Evolutionary conservation across 2,888 invertebrate species (phyloP).

Genomic region (Tipula lateralis): DNA sequence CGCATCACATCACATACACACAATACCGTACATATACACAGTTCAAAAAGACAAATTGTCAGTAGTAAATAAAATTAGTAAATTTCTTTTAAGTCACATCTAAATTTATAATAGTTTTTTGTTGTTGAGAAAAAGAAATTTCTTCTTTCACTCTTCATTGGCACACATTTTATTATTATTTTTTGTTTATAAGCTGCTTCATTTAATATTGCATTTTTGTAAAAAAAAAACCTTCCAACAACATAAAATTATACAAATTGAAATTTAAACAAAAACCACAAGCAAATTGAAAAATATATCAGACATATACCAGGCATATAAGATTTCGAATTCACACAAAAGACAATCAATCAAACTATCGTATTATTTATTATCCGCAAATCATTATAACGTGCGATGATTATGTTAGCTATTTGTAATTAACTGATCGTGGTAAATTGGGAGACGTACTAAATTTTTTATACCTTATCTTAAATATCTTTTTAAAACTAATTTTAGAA

Average conservation of each 20-base stretch:
- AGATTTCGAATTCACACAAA: not conserved
- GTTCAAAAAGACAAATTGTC: not conserved
- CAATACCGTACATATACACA: not conserved
- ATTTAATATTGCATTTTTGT: not conserved
- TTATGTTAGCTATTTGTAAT: too few relatives aligned
- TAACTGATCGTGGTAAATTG: too few relatives aligned
- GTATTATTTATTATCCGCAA: not conserved
- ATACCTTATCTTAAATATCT: too few relatives aligned
- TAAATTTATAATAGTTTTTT: not conserved
- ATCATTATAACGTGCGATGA: too few relatives aligned
- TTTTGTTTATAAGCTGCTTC: not conserved
- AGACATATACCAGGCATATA: not conserved
- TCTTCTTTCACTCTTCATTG: conserved; percentile 14
- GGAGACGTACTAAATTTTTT: too few relatives aligned
- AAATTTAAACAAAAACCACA: not conserved
- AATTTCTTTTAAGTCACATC: conserved; percentile 13
- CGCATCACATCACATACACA: not conserved
- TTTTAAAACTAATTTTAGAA: too few relatives aligned
- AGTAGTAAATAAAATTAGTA: not conserved
- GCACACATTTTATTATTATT: not conserved
- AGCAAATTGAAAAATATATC: not conserved
- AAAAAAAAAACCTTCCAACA: not conserved
- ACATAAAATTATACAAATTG: not conserved
- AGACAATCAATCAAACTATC: not conserved
- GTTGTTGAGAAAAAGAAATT: not conserved